Evolutionary conservation across 2,888 invertebrate species (phyloP).

Genomic region (Augiades crinisus): DNA sequence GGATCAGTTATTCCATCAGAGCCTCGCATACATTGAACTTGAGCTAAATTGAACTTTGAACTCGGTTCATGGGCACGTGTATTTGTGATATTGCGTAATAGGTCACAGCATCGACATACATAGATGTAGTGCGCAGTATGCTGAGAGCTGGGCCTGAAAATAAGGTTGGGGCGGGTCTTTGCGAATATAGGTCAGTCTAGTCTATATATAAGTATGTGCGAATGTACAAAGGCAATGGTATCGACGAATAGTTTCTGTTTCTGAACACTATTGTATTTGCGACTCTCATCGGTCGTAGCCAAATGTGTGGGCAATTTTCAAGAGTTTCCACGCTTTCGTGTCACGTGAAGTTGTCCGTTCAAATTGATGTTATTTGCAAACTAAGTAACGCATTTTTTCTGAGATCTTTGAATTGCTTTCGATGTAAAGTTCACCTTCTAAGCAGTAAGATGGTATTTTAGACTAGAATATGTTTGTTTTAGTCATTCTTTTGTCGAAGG

Average conservation of each 20-base stretch:
- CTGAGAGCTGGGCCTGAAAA: constrained; percentile 13
- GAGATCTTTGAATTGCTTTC: no score
- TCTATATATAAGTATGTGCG: not conserved
- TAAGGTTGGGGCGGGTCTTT: constrained; percentile 11
- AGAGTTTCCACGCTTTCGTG: not conserved
- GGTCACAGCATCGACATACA: constrained; percentile 14
- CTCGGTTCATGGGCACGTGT: constrained; percentile 20
- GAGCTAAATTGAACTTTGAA: constrained; percentile 13
- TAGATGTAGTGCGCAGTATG: constrained; percentile 16
- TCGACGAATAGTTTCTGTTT: not conserved
- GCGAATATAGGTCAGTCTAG: constrained; percentile 17
- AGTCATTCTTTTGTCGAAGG: no score
- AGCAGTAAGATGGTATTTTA: no score
- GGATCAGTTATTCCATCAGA: not conserved
- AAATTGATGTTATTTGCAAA: no score
- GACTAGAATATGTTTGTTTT: no score
- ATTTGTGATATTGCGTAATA: constrained; percentile 4
- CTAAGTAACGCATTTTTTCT: no score
- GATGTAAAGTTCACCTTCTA: no score
- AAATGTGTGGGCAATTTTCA: no score
- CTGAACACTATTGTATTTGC: not conserved
- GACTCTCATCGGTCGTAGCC: not conserved
- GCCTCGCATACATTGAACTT: constrained; percentile 15
- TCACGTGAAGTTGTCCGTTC: no score
- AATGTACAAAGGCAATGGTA: not conserved